Conservation (phyloP, 2,797 vertebrate species). For the Molossus alvarezi region DNA sequence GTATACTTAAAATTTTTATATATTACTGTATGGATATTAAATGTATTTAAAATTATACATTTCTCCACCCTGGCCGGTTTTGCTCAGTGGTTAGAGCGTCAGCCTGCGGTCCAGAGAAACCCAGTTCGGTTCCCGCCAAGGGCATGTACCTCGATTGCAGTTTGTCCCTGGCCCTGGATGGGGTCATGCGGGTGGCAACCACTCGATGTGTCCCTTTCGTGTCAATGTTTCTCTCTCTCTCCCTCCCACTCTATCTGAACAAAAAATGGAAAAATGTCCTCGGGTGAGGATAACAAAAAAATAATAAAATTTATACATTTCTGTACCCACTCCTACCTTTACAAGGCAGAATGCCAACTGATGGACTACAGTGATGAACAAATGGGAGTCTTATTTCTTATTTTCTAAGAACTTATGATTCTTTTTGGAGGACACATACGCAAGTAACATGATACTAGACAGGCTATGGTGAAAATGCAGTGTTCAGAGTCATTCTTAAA, state of each 20-base stretch:
- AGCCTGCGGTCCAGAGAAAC: too few species aligned
- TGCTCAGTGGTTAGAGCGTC: too few species aligned
- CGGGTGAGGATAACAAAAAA: too few species aligned
- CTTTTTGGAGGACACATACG: background rate
- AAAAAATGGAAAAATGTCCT: too few species aligned
- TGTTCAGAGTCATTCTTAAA: background rate
- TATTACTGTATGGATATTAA: conserved; percentile 4
- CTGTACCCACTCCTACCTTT: background rate
- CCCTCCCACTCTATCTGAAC: too few species aligned
- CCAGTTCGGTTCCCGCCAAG: too few species aligned
- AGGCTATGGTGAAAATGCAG: background rate
- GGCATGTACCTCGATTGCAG: too few species aligned
- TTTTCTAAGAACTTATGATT: conserved; percentile 22
- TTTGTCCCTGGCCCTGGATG: too few species aligned
- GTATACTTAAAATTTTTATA: conserved; percentile 1
- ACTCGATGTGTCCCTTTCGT: too few species aligned
- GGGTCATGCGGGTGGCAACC: too few species aligned
- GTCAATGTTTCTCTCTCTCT: too few species aligned
- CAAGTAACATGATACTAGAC: background rate
- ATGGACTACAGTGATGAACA: background rate
- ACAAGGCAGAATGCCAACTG: background rate
- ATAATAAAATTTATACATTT: background rate
- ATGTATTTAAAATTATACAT: background rate
- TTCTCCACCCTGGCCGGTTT: background rate
- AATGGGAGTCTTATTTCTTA: background rate